phyloP scores from a whole-genome alignment of 2,888 invertebrate genomes.

The Liopterus haemorrhoidalis region DNA sequence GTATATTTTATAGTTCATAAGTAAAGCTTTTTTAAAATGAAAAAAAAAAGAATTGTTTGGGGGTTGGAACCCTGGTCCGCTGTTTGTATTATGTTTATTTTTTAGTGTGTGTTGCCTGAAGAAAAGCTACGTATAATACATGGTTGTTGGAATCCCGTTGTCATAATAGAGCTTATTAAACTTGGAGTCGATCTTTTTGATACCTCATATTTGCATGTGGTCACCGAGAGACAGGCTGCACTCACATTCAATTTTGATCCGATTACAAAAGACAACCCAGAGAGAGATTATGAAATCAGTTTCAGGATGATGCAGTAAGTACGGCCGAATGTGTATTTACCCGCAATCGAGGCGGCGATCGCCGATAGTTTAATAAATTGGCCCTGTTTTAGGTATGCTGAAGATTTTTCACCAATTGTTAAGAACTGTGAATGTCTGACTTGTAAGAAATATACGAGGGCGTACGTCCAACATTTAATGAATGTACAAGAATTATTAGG shows the following conservation, averaged over 20 bases:
- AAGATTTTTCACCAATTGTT: slow-evolving; percentile 70
- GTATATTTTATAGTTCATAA: too few relatives aligned
- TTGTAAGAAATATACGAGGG: slow-evolving; percentile 74
- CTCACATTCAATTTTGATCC: slow-evolving; percentile 48
- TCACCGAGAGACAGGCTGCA: slow-evolving; percentile 64
- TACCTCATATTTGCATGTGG: slow-evolving; percentile 69
- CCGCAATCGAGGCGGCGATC: too few relatives aligned
- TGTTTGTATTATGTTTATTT: slow-evolving; percentile 32
- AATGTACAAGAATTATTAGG: slow-evolving; percentile 78
- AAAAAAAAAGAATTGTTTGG: too few relatives aligned
- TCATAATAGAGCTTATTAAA: slow-evolving; percentile 64
- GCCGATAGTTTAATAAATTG: slow-evolving; percentile 9
- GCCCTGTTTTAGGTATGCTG: slow-evolving; percentile 55
- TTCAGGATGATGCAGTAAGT: slow-evolving; percentile 52
- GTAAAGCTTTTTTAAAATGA: too few relatives aligned
- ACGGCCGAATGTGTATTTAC: too few relatives aligned
- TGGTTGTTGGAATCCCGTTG: slow-evolving; percentile 73
- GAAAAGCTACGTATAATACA: slow-evolving; percentile 66
- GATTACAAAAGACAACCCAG: slow-evolving; percentile 35
- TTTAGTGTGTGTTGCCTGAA: slow-evolving; percentile 58
- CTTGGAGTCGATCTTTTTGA: slow-evolving; percentile 84
- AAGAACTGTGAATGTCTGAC: slow-evolving; percentile 68
- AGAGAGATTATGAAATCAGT: slow-evolving; percentile 52
- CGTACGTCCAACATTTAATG: slow-evolving; percentile 80
- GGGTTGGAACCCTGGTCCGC: too few relatives aligned